These are phyloP conservation scores for Heliconius eleuchia DNA, from an alignment of 1,140 invertebrate genomes.

Conservation along the genomic window DNA sequence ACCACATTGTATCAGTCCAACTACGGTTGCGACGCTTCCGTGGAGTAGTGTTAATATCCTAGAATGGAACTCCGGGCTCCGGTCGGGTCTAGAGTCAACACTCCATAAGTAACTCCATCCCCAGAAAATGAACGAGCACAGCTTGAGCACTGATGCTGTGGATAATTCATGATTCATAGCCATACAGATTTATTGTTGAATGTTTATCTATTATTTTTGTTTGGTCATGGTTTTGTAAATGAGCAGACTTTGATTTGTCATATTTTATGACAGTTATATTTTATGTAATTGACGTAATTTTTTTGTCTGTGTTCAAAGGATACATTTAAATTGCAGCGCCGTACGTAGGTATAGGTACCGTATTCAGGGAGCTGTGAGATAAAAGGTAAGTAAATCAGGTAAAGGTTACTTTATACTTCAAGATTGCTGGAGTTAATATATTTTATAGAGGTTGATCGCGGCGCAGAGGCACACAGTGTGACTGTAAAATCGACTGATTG, in stretches of 20 bases:
- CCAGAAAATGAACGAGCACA: slow-evolving; percentile 67
- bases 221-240: slow-evolving; percentile 4
- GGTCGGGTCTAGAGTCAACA: slow-evolving; percentile 24
- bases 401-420: no score
- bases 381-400: no score
- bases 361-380: no score
- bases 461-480: no score
- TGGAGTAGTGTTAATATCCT: slow-evolving; percentile 73
- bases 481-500: no score
- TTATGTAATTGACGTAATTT: background rate
- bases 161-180: slow-evolving; percentile 51
- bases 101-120: slow-evolving; percentile 54
- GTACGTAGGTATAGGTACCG: no score
- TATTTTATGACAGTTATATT: background rate
- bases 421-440: no score
- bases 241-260: background rate
- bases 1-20: slow-evolving; percentile 74
- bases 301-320: background rate
- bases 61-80: slow-evolving; percentile 72
- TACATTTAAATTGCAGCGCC: background rate
- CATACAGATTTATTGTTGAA: slow-evolving; percentile 33
- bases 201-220: background rate
- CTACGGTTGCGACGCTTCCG: slow-evolving; percentile 61
- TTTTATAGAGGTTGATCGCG: no score
- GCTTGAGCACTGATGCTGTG: slow-evolving; percentile 48